Evolutionary conservation across 1,140 invertebrate species (phyloP), one percentile per base, ranked within the genome.

Genomic region (Nasonia longicornis): DNA sequence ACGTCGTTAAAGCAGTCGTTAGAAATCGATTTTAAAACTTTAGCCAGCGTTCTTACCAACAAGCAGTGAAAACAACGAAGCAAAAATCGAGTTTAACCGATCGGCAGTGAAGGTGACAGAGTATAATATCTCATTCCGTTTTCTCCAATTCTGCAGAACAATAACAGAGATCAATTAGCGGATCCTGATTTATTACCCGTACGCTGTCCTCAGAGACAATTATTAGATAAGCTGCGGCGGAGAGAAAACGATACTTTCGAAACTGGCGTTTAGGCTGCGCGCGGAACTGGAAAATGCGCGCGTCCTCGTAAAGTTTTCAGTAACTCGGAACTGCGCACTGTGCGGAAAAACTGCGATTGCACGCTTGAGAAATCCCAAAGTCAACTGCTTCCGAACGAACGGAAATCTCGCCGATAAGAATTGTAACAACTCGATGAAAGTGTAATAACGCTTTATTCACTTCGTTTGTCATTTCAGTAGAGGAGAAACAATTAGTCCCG

Each of bases 311-410:
- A 74, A 80, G 38, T 66, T 64, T 79, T 64, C 29, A 80, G 35
- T 6, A 29, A 52, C 63, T 20, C 8, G 70, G 42, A 3, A 8
- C 45, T 58, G 48, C 3, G 22, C 66, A 76, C 64, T 45, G 58
- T 63, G 79, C 73, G 79, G 79, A 81, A 81, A 81, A 81, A 76
- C 64, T 71, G 31, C 73, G 64, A 81, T 81, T 71, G 29, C 45
- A 76, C 79, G 79, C 73, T 81, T 45, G 79, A 81, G 73, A 81
- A 75, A 76, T 76, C n/a, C 79, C 66, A 58, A 76, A 81, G 64
- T 75, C 12, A 22, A 16, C 1, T n/a, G 29, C 42, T 67, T 67
- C 29, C 29, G 64, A 67, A 29, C 29, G 6, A 67, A n/a, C 26
- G 64, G 26, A 31, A 67, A 67, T 67, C 58, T 42, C 52, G 16